These are phyloP conservation scores for Leptobrachium ailaonicum DNA, from an alignment of 2,113 vertebrate species.

Conservation along the genomic window DNA sequence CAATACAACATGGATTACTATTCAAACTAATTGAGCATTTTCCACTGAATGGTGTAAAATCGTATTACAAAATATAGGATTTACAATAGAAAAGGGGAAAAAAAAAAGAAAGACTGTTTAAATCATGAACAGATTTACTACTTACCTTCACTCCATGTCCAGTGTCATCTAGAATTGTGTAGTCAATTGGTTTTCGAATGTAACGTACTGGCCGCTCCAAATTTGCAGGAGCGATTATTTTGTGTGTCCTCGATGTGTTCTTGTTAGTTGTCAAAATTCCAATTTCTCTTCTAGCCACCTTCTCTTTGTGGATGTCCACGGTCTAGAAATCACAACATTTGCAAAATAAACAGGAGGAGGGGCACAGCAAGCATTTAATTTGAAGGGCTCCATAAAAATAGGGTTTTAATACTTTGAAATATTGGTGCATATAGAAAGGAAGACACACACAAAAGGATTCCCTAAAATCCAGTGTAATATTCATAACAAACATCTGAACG, in stretches of 20 bases:
- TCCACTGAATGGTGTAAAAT: no score
- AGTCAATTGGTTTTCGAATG: slow-evolving; percentile 97
- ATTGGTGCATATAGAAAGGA: no score
- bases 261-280: slow-evolving; percentile 99
- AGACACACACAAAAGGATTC: no score
- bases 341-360: background rate
- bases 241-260: slow-evolving; percentile 98
- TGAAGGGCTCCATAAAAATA: no score
- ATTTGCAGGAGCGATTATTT: slow-evolving; percentile 98
- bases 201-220: slow-evolving; percentile 97
- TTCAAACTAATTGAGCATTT: no score
- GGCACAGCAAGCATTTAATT: background rate
- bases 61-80: no score
- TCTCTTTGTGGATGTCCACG: slow-evolving; percentile 99
- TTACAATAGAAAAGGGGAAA: no score
- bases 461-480: no score
- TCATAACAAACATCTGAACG: no score
- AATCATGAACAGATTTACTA: slow-evolving; percentile 1
- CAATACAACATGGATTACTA: no score
- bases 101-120: no score
- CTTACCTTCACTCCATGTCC: slow-evolving; percentile 98
- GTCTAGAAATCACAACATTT: slow-evolving; percentile 77
- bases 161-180: slow-evolving; percentile 96
- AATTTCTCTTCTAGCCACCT: slow-evolving; percentile 97
- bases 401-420: no score